Evolutionary conservation across 92 coral and sea anemone genomes (phyloP).

Genomic region (Palythoa caribaeorum): DNA sequence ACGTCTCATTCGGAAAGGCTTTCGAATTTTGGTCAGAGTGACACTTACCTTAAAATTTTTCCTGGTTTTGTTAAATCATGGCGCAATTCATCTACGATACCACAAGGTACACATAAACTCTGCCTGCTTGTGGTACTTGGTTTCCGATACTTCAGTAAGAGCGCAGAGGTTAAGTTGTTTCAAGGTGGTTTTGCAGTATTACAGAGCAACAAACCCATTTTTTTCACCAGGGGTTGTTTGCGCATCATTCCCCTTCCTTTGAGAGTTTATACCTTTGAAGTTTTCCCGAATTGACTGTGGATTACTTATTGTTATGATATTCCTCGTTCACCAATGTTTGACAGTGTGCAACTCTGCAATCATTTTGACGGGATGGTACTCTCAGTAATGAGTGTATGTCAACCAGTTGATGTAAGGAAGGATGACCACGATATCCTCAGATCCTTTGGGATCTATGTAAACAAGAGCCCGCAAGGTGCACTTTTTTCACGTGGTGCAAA

Average conservation of each 20-base stretch:
- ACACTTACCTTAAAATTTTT: too few relatives aligned
- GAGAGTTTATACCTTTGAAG: background rate
- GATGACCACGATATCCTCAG: background rate
- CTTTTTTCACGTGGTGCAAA: background rate
- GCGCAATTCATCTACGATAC: too few relatives aligned
- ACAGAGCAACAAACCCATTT: background rate
- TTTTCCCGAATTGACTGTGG: background rate
- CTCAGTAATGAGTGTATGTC: background rate
- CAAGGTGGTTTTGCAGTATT: too few relatives aligned
- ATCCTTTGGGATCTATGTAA: constrained; percentile 50
- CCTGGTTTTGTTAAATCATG: too few relatives aligned
- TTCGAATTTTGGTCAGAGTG: too few relatives aligned
- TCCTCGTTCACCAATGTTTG: background rate
- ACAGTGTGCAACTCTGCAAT: background rate
- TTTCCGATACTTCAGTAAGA: too few relatives aligned
- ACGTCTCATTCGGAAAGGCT: too few relatives aligned
- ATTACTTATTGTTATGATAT: background rate
- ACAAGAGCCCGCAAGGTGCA: constrained; percentile 28
- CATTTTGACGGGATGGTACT: background rate
- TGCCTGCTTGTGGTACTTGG: too few relatives aligned
- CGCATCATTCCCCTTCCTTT: background rate
- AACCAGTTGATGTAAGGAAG: background rate
- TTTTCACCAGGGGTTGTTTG: background rate
- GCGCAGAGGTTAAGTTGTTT: too few relatives aligned
- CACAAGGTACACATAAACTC: too few relatives aligned